Evolutionary conservation across 1,140 invertebrate genomes (phyloP), one percentile per base, ranked within the genome.

Genomic region (Hestina assimilis): DNA sequence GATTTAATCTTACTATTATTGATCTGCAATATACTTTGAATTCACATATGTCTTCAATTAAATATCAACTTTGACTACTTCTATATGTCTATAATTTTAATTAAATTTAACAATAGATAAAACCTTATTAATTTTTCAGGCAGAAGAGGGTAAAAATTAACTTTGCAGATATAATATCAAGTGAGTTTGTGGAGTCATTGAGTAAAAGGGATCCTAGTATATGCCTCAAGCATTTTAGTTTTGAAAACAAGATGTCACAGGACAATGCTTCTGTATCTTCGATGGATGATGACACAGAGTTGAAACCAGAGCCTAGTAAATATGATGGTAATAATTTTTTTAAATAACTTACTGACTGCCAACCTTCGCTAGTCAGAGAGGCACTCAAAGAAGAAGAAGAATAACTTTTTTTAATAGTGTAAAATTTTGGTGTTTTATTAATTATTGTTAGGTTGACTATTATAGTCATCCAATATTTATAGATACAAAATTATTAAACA

Each of bases 81-180:
- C n/a, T n/a, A n/a, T n/a, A n/a, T n/a, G n/a, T n/a, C n/a, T n/a
- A n/a, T n/a, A n/a, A n/a, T n/a, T n/a, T n/a, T n/a, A 8, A 3
- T 4, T 26, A 3, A 8, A 8, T 9, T 26, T 2, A 2, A 26
- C 9, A 26, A 26, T 26, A 26, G 1, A 8, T 3, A 4, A 26
- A 7, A 0, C 3, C n/a, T 28, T 28, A 9, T 9, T 28, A 28
- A 6, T 9, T 52, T 87, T 85, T 31, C 61, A 87, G 82, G 50
- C 78, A 79, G 67, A 86, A 89, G 40, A 66, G 82, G 45, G 63
- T 76, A 41, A 77, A 75, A 47, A 69, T 84, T 2, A 90, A 90
- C 23, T 90, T 91, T 57, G 65, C 75, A 3, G 74, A 85, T 59
- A 76, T 81, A 11, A 89, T 89, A 55, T 79, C 87, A 9, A 71